Evolutionary conservation across 2,888 invertebrate species (phyloP), one percentile per base, ranked within the genome.

Genomic region (Adela reaumurella): DNA sequence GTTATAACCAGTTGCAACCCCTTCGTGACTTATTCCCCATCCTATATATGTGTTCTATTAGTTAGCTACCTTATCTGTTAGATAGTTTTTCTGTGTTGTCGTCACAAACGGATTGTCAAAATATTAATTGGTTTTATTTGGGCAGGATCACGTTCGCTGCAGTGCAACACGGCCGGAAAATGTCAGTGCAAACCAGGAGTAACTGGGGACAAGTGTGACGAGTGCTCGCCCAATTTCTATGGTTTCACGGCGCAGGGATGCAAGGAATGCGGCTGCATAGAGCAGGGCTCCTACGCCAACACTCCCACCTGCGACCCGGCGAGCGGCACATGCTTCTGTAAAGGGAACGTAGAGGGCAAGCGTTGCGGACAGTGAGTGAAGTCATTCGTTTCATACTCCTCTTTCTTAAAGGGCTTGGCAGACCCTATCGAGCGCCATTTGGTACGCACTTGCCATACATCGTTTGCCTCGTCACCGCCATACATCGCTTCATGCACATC

Each of bases 101-200:
- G n/a, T n/a, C n/a, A n/a, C n/a, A n/a, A n/a, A n/a, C n/a, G n/a
- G n/a, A n/a, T n/a, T n/a, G n/a, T n/a, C n/a, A n/a, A n/a, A n/a
- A n/a, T n/a, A n/a, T n/a, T n/a, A n/a, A n/a, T n/a, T n/a, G n/a
- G n/a, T n/a, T n/a, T n/a, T n/a, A n/a, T n/a, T n/a, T n/a, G 6
- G 8, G 1, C 62, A 85, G 96, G 96, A 29, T 96, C 97, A 0
- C 82, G 91, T 53, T 91, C 86, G 55, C 79, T 94, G 18, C 97
- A 97, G 67, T 98, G 97, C 64, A 94, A 95, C 67, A 82, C 85
- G 2, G 88, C 90, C 64, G 98, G 99, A 49, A 89, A 89, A 62
- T 99, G 98, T 58, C 90, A 90, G 58, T 99, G 98, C 67, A 97
- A 97, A 65, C 92, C 94, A 0, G 98, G 98, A 14, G 95, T 97